These are phyloP conservation scores for Bombus sibiricus DNA, from an alignment of 1,140 invertebrate genomes.

Conservation along the genomic window DNA sequence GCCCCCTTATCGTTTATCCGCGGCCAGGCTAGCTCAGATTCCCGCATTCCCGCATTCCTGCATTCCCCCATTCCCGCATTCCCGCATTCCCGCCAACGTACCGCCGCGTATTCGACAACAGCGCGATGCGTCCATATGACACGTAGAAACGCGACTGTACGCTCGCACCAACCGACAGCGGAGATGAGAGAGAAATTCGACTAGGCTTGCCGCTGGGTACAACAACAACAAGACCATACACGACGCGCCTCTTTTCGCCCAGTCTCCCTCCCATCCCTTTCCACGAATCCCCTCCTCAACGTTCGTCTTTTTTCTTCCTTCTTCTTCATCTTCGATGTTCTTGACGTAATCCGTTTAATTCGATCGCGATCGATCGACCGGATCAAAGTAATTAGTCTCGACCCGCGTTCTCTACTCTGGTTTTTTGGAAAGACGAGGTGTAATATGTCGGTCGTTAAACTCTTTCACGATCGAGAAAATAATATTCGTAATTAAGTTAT, in stretches of 20 bases:
- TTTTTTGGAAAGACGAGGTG: too few species aligned
- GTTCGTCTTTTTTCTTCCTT: not conserved
- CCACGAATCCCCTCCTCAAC: constrained; percentile 1
- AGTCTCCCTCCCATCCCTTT: not conserved
- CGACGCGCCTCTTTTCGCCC: constrained; percentile 35
- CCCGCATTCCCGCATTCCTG: too few species aligned
- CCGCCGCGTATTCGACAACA: too few species aligned
- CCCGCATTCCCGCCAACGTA: too few species aligned
- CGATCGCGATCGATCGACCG: not conserved
- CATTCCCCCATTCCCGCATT: too few species aligned
- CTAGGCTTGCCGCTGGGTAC: constrained; percentile 1
- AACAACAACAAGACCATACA: constrained; percentile 30
- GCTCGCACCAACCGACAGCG: constrained; percentile 11
- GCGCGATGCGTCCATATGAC: too few species aligned
- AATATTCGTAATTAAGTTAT: too few species aligned
- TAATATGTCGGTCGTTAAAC: too few species aligned
- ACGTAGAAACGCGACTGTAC: constrained; percentile 48
- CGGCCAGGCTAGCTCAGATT: too few species aligned
- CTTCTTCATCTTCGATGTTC: too few species aligned
- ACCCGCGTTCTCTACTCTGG: not conserved
- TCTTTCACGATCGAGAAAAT: too few species aligned
- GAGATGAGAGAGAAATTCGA: constrained; percentile 42
- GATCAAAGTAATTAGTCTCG: not conserved
- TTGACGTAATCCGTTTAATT: not conserved
- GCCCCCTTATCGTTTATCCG: too few species aligned